Evolutionary conservation across 1,140 invertebrate genomes (phyloP).

Genomic region (Drosophila varians): DNA sequence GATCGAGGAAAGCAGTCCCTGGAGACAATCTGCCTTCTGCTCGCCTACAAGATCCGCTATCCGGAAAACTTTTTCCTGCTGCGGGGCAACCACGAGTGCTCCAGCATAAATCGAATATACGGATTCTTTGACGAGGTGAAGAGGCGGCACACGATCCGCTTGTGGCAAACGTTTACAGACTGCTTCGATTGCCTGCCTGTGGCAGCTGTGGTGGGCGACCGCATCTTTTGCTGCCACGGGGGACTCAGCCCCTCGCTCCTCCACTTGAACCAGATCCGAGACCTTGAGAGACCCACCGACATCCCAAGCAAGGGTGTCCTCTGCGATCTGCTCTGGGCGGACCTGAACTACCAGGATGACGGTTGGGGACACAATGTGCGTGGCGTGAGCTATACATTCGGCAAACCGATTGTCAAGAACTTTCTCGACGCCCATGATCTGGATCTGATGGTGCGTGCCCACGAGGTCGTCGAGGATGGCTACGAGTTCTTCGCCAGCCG

Average conservation of each 20-base stretch:
- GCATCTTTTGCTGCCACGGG: conserved; percentile 93
- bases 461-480: conserved; percentile 94
- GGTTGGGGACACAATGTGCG: conserved; percentile 93
- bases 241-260: conserved; percentile 91
- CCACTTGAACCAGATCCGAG: conserved; percentile 94
- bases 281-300: conserved; percentile 94
- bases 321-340: conserved; percentile 94
- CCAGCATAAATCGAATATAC: conserved; percentile 33
- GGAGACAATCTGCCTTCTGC: conserved; percentile 48
- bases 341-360: conserved; percentile 91
- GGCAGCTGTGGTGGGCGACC: conserved; percentile 91
- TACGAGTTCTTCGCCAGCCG: conserved; percentile 92
- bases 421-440: conserved; percentile 91
- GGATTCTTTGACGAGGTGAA: conserved; percentile 89
- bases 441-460: conserved; percentile 93
- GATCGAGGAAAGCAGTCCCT: conserved; percentile 50
- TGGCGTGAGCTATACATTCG: conserved; percentile 92
- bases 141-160: conserved; percentile 90
- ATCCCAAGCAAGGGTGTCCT: conserved; percentile 92
- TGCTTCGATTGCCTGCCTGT: conserved; percentile 89
- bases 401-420: conserved; percentile 90
- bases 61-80: conserved; percentile 34
- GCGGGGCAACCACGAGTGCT: conserved; percentile 50
- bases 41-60: conserved; percentile 48
- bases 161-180: conserved; percentile 90